These are phyloP conservation scores for Lepidothrix coronata DNA, from an alignment of 2,113 vertebrate species.

Conservation along the genomic window DNA sequence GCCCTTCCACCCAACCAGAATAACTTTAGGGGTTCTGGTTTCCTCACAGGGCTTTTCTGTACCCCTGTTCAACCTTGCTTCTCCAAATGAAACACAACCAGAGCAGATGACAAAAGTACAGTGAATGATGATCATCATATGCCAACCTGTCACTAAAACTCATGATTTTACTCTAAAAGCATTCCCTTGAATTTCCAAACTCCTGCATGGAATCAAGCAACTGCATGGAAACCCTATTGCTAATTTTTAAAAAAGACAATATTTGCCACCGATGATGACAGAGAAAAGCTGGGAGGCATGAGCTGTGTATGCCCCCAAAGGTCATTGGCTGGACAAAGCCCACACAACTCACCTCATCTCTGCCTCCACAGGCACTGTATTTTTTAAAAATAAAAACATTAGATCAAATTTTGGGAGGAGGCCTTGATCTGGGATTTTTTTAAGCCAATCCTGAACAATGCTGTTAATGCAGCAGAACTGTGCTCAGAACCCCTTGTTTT, in stretches of 20 bases:
- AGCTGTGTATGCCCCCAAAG: not conserved
- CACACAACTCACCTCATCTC: not conserved
- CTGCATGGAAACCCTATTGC: not conserved
- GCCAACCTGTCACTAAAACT: not conserved
- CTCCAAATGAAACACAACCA: not conserved
- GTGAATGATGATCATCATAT: not conserved
- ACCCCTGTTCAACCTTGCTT: not conserved
- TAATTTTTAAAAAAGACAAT: not conserved
- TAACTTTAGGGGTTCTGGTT: not conserved
- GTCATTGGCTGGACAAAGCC: not conserved
- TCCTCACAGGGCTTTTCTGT: not conserved
- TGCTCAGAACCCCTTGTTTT: not conserved
- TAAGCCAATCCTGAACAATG: not conserved
- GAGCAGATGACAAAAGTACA: not conserved
- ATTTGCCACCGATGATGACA: not conserved
- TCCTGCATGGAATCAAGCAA: not conserved
- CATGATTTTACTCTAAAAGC: not conserved
- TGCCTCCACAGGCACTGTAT: not conserved
- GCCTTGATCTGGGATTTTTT: not conserved
- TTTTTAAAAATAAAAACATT: conserved; percentile 29
- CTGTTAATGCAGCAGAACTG: not conserved
- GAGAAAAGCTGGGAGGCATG: not conserved
- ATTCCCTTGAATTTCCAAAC: not conserved
- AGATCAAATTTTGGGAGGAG: conserved; percentile 21
- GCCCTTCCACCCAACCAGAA: not conserved